These are phyloP conservation scores for Plectropomus leopardus DNA, from an alignment of 2,113 vertebrate species.

Conservation along the genomic window DNA sequence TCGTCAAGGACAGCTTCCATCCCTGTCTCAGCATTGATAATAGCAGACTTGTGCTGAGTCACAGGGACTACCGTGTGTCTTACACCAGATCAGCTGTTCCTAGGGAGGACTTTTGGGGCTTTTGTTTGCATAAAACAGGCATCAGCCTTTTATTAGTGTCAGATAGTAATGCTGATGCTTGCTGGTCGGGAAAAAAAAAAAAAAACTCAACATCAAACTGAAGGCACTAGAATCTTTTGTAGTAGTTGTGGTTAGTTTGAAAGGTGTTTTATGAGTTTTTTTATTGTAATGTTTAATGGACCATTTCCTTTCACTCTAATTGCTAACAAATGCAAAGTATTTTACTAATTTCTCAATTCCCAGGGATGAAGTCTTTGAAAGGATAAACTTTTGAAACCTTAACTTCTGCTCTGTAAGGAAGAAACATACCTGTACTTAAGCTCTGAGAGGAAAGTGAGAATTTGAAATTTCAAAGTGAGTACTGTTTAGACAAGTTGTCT, in stretches of 20 bases:
- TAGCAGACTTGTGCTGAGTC: conserved; percentile 28
- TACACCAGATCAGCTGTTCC: conserved; percentile 18
- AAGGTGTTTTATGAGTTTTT: conserved; percentile 49
- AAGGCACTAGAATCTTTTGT: not conserved
- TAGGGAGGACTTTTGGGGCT: not conserved
- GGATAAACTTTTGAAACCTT: not conserved
- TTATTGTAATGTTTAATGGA: conserved; percentile 26
- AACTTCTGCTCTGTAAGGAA: not conserved
- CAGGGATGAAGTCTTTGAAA: not conserved
- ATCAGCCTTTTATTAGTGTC: not conserved
- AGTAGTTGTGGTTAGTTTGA: not conserved
- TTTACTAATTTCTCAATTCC: conserved; percentile 15
- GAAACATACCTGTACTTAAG: not conserved
- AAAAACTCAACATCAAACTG: not conserved
- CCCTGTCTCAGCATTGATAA: conserved; percentile 22
- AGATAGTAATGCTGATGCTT: not conserved
- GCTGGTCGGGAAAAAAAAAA: not conserved
- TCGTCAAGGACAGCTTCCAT: not conserved
- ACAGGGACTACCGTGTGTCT: conserved; percentile 35
- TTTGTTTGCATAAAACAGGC: conserved; percentile 8
- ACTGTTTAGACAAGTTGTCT: not conserved
- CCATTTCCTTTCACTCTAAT: conserved; percentile 30
- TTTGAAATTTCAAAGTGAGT: conserved; percentile 1
- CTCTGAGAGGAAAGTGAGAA: conserved; percentile 8
- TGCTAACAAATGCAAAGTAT: conserved; percentile 17